These are phyloP conservation scores for Beris morrisii DNA, from an alignment of 2,888 invertebrate species.

Conservation along the genomic window DNA sequence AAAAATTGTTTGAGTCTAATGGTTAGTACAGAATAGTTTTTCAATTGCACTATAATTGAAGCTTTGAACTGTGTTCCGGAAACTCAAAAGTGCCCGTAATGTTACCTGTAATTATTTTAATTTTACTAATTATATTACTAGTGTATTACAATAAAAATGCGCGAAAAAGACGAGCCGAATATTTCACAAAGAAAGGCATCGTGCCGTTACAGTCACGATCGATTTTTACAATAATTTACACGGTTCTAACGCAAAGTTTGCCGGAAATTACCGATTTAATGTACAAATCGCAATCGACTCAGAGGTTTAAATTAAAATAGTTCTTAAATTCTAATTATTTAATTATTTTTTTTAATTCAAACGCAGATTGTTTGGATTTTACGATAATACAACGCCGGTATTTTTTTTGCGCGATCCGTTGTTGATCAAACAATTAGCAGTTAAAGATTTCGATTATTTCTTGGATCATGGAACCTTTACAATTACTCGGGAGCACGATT, in stretches of 20 bases:
- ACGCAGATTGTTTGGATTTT: slow-evolving; percentile 7
- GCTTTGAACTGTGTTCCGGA: too few relatives aligned
- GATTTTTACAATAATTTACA: neutral
- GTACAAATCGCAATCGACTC: neutral
- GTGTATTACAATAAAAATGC: neutral
- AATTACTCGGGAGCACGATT: neutral
- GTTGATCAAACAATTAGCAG: slow-evolving; percentile 5
- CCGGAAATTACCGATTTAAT: neutral
- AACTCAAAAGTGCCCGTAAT: neutral
- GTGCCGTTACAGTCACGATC: neutral
- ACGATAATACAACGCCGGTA: neutral
- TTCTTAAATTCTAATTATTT: neutral
- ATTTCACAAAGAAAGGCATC: slow-evolving; percentile 3
- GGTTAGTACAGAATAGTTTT: too few relatives aligned
- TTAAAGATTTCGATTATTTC: slow-evolving; percentile 20
- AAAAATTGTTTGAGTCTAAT: too few relatives aligned
- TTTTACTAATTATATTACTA: neutral
- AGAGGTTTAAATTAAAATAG: neutral
- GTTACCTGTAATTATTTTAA: neutral
- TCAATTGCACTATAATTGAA: too few relatives aligned
- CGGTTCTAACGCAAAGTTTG: neutral
- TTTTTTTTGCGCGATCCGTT: slow-evolving; percentile 6
- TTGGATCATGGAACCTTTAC: neutral
- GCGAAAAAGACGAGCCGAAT: neutral
- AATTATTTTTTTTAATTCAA: neutral